Percentiles rank a stretch among this genome's conserved stretches.
Conservation (phyloP, 2,113 vertebrate species). For the Seriola aureovittata region DNA sequence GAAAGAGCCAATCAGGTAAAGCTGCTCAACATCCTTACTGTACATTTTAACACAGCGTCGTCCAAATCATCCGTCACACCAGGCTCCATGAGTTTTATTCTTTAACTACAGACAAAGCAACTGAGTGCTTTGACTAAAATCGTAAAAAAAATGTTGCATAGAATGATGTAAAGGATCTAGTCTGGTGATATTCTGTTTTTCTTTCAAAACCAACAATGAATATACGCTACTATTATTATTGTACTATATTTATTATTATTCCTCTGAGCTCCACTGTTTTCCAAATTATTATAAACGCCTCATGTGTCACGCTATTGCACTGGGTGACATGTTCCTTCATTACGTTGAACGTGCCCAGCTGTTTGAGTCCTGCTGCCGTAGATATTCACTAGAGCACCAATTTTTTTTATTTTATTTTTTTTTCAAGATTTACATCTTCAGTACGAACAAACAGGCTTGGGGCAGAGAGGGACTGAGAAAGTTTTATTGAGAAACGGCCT, state of each 20-base stretch:
- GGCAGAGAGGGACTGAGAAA: not conserved
- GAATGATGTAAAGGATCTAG: not conserved
- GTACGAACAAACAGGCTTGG: not conserved
- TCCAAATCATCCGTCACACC: not conserved
- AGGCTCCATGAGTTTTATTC: not conserved
- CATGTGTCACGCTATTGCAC: not conserved
- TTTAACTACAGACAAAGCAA: slow-evolving; percentile 3
- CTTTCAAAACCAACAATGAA: not conserved
- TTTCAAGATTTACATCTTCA: not conserved
- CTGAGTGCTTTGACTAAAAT: not conserved
- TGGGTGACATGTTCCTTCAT: slow-evolving; percentile 8
- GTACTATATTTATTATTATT: too few relatives aligned
- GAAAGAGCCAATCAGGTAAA: slow-evolving; percentile 99
- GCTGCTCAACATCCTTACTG: not conserved
- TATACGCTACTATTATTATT: not conserved
- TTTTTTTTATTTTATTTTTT: not conserved
- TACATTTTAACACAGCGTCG: not conserved
- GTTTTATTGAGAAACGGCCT: not conserved
- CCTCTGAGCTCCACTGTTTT: not conserved
- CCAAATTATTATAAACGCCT: not conserved
- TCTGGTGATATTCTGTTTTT: not conserved
- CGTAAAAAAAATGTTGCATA: not conserved
- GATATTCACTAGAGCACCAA: slow-evolving; percentile 12
- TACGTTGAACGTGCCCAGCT: not conserved
- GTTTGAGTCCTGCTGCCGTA: not conserved